These are phyloP conservation scores for Serranus cabrilla DNA, from an alignment of 2,797 vertebrate species.

Conservation along the genomic window DNA sequence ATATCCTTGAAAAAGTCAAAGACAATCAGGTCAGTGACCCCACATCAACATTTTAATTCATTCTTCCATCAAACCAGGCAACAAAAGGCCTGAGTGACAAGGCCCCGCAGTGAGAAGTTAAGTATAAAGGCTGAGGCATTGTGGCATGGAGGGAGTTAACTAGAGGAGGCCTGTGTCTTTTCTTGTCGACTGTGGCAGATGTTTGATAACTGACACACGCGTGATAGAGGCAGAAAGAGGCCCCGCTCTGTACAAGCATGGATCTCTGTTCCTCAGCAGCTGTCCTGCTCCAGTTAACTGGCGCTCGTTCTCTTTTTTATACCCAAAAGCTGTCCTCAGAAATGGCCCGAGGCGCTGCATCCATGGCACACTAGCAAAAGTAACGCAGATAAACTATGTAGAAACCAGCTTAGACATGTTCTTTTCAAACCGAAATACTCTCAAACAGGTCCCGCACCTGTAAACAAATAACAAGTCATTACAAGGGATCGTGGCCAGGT, in stretches of 20 bases:
- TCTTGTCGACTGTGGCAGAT: slow-evolving; percentile 88
- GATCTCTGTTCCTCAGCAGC: slow-evolving; percentile 74
- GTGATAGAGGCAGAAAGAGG: slow-evolving; percentile 51
- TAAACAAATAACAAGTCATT: slow-evolving; percentile 61
- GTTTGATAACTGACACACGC: slow-evolving; percentile 84
- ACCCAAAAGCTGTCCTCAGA: slow-evolving; percentile 63
- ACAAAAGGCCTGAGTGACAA: slow-evolving; percentile 52
- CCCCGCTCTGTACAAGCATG: slow-evolving; percentile 51
- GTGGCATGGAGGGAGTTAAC: slow-evolving; percentile 68
- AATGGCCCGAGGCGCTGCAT: slow-evolving; percentile 35
- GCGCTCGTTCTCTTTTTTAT: slow-evolving; percentile 52
- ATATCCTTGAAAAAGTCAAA: not conserved
- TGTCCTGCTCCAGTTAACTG: slow-evolving; percentile 75
- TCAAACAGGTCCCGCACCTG: slow-evolving; percentile 68
- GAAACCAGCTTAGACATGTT: slow-evolving; percentile 67
- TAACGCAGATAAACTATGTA: slow-evolving; percentile 38
- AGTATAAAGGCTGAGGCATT: slow-evolving; percentile 46
- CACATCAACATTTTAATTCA: slow-evolving; percentile 26
- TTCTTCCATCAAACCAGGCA: slow-evolving; percentile 19
- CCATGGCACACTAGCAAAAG: slow-evolving; percentile 21
- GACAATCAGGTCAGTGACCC: slow-evolving; percentile 28
- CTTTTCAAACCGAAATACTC: slow-evolving; percentile 44
- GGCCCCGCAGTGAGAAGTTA: slow-evolving; percentile 28
- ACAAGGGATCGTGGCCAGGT: slow-evolving; percentile 18
- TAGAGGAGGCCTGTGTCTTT: slow-evolving; percentile 70